phyloP scores from a whole-genome alignment of 2,888 invertebrate species.

The Ceraclea dissimilis region DNA sequence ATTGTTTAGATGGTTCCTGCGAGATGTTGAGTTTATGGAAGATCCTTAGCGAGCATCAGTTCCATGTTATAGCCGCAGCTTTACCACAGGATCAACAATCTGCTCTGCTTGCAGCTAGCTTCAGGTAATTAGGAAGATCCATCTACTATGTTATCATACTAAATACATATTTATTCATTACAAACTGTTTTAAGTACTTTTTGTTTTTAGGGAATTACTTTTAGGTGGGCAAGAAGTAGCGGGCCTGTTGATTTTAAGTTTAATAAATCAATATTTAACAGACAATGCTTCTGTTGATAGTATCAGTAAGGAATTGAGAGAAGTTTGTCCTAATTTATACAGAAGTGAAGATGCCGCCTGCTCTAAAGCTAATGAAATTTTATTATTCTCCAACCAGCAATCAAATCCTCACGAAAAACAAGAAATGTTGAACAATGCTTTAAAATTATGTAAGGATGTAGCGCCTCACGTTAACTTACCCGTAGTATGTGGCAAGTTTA shows the following conservation, averaged over 20 bases:
- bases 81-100: constrained; percentile 60
- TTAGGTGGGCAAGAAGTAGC: constrained; percentile 64
- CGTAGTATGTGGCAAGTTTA: constrained; percentile 78
- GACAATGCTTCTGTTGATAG: constrained; percentile 94
- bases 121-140: constrained; percentile 44
- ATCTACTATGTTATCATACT: too few species aligned
- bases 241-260: constrained; percentile 65
- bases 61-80: constrained; percentile 68
- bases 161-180: too few species aligned
- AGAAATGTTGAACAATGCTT: constrained; percentile 66
- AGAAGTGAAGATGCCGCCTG: constrained; percentile 93
- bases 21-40: constrained; percentile 93
- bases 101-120: constrained; percentile 55
- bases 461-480: constrained; percentile 79
- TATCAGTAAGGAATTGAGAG: constrained; percentile 78
- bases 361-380: constrained; percentile 87
- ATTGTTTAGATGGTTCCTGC: constrained; percentile 57
- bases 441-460: constrained; percentile 80
- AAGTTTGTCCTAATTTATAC: constrained; percentile 90
- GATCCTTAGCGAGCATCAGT: constrained; percentile 85
- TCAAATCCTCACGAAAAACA: constrained; percentile 69
- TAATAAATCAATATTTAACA: constrained; percentile 86
- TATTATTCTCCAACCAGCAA: constrained; percentile 71
- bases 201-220: constrained; percentile 56
- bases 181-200: too few species aligned